Conservation (phyloP, 1,140 invertebrate species). For the Hydropsyche tenuis region DNA sequence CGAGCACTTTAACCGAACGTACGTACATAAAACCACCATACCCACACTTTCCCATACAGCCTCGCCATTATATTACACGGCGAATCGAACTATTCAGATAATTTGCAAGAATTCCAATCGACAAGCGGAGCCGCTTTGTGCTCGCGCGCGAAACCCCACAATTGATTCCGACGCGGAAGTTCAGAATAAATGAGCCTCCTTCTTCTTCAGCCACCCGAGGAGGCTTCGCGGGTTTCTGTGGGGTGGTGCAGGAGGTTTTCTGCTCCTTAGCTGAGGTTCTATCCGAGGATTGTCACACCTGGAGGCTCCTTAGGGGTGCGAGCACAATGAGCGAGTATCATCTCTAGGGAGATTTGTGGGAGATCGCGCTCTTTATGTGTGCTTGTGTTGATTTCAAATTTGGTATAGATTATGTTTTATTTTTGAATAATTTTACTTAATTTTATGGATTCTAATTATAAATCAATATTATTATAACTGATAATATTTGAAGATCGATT, state of each 20-base stretch:
- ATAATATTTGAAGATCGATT: too few relatives aligned
- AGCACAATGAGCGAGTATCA: slow-evolving; percentile 15
- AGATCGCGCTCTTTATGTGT: not conserved
- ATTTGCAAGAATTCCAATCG: slow-evolving; percentile 35
- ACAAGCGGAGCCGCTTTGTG: not conserved
- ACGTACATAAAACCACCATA: not conserved
- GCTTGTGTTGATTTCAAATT: too few relatives aligned
- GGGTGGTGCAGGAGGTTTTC: not conserved
- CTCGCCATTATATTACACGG: slow-evolving; percentile 7
- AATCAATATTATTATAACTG: too few relatives aligned
- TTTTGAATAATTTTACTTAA: too few relatives aligned
- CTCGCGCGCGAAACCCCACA: slow-evolving; percentile 12
- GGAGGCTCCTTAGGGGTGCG: not conserved
- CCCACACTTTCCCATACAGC: not conserved
- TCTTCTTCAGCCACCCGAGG: not conserved
- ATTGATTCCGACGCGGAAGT: slow-evolving; percentile 44
- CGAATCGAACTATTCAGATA: slow-evolving; percentile 30
- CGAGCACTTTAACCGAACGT: not conserved
- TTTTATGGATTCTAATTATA: too few relatives aligned
- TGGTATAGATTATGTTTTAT: too few relatives aligned
- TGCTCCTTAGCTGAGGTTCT: not conserved
- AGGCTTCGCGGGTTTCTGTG: not conserved
- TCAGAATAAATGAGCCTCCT: slow-evolving; percentile 39
- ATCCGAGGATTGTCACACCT: slow-evolving; percentile 5
- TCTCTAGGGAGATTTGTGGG: slow-evolving; percentile 11